Conservation (phyloP, 2,797 vertebrate genomes). For the Salarias fasciatus region DNA sequence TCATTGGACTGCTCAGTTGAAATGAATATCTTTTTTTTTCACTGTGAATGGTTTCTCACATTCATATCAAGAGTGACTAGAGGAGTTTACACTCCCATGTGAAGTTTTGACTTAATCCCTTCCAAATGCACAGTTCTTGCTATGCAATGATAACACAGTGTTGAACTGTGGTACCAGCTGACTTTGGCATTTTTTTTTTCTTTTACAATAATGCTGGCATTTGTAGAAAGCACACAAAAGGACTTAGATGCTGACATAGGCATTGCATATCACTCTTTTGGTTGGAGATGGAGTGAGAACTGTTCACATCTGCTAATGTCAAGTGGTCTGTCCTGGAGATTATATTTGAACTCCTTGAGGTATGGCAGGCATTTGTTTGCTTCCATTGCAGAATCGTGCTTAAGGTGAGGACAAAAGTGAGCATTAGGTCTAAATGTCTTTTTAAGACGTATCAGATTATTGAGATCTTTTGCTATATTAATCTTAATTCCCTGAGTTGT, state of each 20-base stretch:
- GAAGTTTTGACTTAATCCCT: too few species aligned
- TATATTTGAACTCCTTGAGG: constrained; percentile 11
- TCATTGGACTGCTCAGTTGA: neutral
- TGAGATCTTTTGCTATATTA: neutral
- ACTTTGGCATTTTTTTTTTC: too few species aligned
- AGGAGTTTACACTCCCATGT: too few species aligned
- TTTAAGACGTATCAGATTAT: neutral
- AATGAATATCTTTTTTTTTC: too few species aligned
- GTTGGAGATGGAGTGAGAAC: constrained; percentile 7
- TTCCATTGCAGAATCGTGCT: neutral
- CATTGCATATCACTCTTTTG: constrained; percentile 19
- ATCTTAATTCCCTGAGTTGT: neutral
- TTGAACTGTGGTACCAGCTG: too few species aligned
- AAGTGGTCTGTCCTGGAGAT: constrained; percentile 9
- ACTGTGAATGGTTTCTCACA: too few species aligned
- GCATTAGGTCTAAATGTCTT: neutral
- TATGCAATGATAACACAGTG: too few species aligned
- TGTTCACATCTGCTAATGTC: constrained; percentile 6
- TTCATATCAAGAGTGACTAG: too few species aligned
- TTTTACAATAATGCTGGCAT: too few species aligned
- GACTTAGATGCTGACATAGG: neutral
- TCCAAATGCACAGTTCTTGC: too few species aligned
- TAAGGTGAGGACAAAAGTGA: neutral
- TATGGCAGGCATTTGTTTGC: constrained; percentile 13
- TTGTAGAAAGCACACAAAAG: too few species aligned